Evolutionary conservation across 2,113 vertebrate genomes (phyloP), one percentile per base, ranked within the genome.

Genomic region (Nesogale talazaci): DNA sequence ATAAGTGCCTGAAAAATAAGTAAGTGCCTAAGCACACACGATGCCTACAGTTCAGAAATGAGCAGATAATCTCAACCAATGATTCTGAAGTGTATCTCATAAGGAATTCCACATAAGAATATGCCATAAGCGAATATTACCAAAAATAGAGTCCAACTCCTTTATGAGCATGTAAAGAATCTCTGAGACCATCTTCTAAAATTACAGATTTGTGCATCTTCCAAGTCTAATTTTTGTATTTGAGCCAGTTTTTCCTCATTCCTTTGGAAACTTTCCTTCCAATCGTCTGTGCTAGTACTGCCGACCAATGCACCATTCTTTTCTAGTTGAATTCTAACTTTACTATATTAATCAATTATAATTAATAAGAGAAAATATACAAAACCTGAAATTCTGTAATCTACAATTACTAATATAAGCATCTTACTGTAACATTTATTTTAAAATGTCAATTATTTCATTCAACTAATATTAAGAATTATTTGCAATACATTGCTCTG

Each of bases 351-450:
- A 46, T 92, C 34, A 80, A 85, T 59, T 86, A 76, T 63, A 86
- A 82, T 25, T 42, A 75, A 12, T 67, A 46, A 38, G 94, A 42
- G 42, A 79, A 76, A 82, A 92, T 61, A 19, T 92, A 9, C 87
- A 52, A 52, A 52, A 52, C 10, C 46, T 52, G 46, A 52, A 52
- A 52, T 52, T 52, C 46, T 52, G 9, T 52, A 52, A 12, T 52
- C 46, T 52, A 85, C 15, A 29, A 36, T 90, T 92, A 46, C 4
- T 83, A 93, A 80, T 78, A 90, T 34, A 92, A 31, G 59, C 19
- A 86, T 95, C 89, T 95, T 91, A 93, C 65, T 11, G 76, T 23
- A 92, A 74, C 29, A 79, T 25, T 82, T 5, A 92, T 52, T 86
- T 79, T 57, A 81, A 42, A 72, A 34, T 86, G 40, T 36, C 16